These are phyloP conservation scores for Gambusia yucatana DNA, from an alignment of 2,797 vertebrate genomes.

Conservation along the genomic window DNA sequence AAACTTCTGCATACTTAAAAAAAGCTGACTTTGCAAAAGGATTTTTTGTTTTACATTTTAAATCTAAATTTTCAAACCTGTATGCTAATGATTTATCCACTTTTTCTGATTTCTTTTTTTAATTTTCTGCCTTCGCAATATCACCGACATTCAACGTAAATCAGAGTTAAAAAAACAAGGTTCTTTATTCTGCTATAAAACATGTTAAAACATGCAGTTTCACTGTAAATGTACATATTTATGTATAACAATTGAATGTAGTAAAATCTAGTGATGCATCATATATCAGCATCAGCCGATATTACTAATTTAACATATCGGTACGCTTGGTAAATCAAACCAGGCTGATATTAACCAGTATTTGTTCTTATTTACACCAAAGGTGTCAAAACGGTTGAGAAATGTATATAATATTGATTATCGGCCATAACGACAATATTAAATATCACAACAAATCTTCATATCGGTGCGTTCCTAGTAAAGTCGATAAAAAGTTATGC, in stretches of 20 bases:
- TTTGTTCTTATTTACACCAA: no score
- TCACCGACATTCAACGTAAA: background rate
- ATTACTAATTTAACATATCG: no score
- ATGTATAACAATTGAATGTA: background rate
- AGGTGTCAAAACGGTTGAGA: no score
- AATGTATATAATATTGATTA: no score
- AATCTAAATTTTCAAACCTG: background rate
- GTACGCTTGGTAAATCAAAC: no score
- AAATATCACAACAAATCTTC: no score
- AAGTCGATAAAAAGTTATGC: background rate
- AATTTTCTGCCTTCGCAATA: background rate
- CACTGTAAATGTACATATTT: background rate
- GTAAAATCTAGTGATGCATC: no score
- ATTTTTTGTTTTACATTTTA: background rate
- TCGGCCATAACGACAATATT: no score
- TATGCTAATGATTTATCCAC: background rate
- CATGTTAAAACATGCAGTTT: background rate
- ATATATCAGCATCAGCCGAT: no score
- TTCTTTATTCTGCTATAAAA: background rate
- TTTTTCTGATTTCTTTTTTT: background rate
- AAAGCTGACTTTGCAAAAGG: background rate
- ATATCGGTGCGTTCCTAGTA: background rate
- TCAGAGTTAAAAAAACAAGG: background rate
- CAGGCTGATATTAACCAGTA: no score
- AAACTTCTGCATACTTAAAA: background rate